A percentile compares a stretch with the other conserved stretches of the same genome.
Evolutionary conservation across 2,888 invertebrate species (phyloP).

Genomic region (Agrotis clavis): DNA sequence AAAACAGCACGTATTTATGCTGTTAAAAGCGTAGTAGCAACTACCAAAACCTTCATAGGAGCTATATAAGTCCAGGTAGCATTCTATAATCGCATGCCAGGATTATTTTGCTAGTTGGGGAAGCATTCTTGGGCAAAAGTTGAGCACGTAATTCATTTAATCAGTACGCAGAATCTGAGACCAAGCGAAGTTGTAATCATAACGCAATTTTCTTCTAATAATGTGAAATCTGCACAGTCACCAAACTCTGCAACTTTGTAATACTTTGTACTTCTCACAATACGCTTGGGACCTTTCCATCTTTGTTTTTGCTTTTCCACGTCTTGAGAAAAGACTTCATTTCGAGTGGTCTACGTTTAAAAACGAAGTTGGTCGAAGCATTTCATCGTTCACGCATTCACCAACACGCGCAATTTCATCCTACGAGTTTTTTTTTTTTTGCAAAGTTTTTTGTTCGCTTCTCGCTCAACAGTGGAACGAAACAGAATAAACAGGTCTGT

Average conservation of each 20-base stretch:
- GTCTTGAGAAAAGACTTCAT: background rate
- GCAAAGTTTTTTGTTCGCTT: constrained; percentile 66
- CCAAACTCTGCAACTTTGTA: constrained; percentile 26
- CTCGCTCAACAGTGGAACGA: constrained; percentile 74
- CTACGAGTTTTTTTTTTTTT: constrained; percentile 73
- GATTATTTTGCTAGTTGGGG: too few species aligned
- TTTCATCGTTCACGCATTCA: constrained; percentile 64
- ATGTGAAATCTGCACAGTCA: constrained; percentile 48
- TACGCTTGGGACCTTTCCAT: constrained; percentile 19
- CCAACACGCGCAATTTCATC: constrained; percentile 68
- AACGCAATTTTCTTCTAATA: constrained; percentile 59
- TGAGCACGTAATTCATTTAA: constrained; percentile 57
- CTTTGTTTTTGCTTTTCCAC: constrained; percentile 16
- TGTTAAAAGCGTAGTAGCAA: too few species aligned
- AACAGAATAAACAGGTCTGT: constrained; percentile 80
- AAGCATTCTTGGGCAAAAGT: constrained; percentile 55
- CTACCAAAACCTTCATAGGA: too few species aligned
- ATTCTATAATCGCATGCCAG: too few species aligned
- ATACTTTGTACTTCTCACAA: background rate
- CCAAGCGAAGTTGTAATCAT: constrained; percentile 42
- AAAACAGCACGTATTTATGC: too few species aligned
- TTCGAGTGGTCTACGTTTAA: constrained; percentile 19
- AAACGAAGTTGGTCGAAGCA: constrained; percentile 24
- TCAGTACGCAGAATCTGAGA: constrained; percentile 52
- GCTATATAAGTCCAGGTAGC: too few species aligned